Conservation (phyloP, 2,888 invertebrate genomes). For the Ceratothoa steindachneri region DNA sequence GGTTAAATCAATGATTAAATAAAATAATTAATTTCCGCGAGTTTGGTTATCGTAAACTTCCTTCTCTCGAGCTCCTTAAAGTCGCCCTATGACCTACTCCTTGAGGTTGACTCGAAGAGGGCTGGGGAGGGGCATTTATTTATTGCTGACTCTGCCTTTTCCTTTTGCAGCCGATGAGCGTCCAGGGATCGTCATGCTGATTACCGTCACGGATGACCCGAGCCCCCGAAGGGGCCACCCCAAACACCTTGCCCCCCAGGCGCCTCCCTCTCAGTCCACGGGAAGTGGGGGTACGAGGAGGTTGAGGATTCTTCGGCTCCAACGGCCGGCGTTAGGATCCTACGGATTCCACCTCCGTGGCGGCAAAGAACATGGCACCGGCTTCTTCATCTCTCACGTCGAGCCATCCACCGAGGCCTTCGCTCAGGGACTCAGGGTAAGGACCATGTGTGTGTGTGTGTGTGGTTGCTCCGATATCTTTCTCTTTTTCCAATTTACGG, state of each 20-base stretch:
- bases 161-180: not conserved
- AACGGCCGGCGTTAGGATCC: slow-evolving; percentile 53
- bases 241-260: not conserved
- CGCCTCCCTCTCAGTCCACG: not conserved
- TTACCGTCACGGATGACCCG: not conserved
- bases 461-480: too few species aligned
- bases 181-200: not conserved
- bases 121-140: too few species aligned
- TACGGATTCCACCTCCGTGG: slow-evolving; percentile 80
- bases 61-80: too few species aligned
- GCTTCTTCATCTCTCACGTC: slow-evolving; percentile 85
- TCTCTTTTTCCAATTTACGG: too few species aligned
- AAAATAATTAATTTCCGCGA: too few species aligned
- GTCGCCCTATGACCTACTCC: too few species aligned
- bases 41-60: too few species aligned
- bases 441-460: too few species aligned
- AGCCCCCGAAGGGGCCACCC: not conserved
- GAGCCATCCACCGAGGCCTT: slow-evolving; percentile 82
- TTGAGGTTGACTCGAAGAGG: too few species aligned
- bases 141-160: too few species aligned
- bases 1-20: too few species aligned
- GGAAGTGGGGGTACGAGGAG: not conserved
- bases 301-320: slow-evolving; percentile 48
- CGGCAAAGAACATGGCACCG: slow-evolving; percentile 84
- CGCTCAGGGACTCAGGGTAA: slow-evolving; percentile 56